These are phyloP conservation scores for Pelecanoides urinatrix DNA, from an alignment of 2,113 vertebrate genomes.

Conservation along the genomic window DNA sequence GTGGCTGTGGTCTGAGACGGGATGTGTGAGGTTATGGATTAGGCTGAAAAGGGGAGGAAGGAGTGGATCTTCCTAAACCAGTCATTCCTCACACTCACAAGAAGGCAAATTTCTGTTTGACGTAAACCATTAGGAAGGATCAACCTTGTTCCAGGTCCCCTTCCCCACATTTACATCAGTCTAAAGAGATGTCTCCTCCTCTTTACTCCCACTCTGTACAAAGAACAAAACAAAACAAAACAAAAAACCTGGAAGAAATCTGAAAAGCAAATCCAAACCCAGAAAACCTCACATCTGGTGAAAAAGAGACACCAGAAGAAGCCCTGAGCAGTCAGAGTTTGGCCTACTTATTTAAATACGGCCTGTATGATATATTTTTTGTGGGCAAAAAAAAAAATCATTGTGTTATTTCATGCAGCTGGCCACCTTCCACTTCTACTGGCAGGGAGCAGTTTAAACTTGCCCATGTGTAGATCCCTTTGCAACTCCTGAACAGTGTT, in stretches of 20 bases:
- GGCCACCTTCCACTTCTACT: neutral
- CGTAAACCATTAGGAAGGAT: neutral
- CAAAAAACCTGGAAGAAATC: neutral
- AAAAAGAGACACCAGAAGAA: neutral
- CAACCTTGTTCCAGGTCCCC: neutral
- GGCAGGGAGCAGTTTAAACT: neutral
- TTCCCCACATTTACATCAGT: neutral
- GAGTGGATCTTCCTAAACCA: neutral
- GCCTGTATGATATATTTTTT: neutral
- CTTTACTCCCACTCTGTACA: neutral
- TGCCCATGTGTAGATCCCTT: slow-evolving; percentile 1
- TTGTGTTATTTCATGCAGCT: slow-evolving; percentile 19
- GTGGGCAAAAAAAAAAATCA: neutral
- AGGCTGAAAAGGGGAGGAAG: neutral
- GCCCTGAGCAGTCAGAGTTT: neutral
- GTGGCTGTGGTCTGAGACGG: neutral
- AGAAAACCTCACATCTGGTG: neutral
- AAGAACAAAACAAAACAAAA: neutral
- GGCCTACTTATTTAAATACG: neutral
- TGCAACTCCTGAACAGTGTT: neutral
- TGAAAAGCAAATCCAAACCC: neutral
- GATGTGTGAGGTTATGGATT: neutral
- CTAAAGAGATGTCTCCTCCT: neutral
- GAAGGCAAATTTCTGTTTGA: neutral
- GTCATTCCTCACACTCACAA: neutral